A percentile compares a stretch with the other conserved stretches of the same genome.
Conservation (phyloP, 2,888 invertebrate species). For the Atrina japonica region DNA sequence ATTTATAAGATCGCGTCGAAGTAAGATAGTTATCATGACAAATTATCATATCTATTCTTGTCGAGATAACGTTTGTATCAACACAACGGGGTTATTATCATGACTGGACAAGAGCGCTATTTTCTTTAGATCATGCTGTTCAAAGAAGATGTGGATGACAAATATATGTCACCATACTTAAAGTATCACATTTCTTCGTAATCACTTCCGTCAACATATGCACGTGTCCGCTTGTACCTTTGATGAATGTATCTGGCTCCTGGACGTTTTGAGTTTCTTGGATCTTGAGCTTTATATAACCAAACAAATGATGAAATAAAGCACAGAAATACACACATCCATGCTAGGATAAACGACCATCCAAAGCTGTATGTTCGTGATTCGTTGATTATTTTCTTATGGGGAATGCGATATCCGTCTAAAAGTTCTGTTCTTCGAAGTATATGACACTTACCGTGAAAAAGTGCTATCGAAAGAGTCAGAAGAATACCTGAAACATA, state of each 20-base stretch:
- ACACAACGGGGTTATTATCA: too few species aligned
- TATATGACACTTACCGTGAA: conserved; percentile 73
- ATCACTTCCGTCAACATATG: too few species aligned
- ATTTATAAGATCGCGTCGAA: too few species aligned
- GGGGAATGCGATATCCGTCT: conserved; percentile 60
- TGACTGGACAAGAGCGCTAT: too few species aligned
- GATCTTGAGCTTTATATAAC: conserved; percentile 67
- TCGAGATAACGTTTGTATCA: too few species aligned
- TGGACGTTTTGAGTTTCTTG: conserved; percentile 30
- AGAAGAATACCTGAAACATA: conserved; percentile 63
- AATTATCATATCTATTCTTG: too few species aligned
- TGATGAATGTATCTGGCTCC: conserved; percentile 36
- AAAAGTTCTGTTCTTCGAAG: conserved; percentile 64
- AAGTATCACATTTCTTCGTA: too few species aligned
- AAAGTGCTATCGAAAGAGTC: conserved; percentile 68
- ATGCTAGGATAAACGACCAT: conserved; percentile 76
- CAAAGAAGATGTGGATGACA: too few species aligned
- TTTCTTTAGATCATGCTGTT: too few species aligned
- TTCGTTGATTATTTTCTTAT: conserved; percentile 62
- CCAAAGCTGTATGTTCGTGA: conserved; percentile 65
- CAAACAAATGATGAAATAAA: conserved; percentile 70
- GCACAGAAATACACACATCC: conserved; percentile 73
- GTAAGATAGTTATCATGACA: too few species aligned
- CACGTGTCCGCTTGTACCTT: conserved; percentile 11
- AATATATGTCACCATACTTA: too few species aligned